Evolutionary conservation across 2,888 invertebrate genomes (phyloP).

Genomic region (Pyrrhia umbra): DNA sequence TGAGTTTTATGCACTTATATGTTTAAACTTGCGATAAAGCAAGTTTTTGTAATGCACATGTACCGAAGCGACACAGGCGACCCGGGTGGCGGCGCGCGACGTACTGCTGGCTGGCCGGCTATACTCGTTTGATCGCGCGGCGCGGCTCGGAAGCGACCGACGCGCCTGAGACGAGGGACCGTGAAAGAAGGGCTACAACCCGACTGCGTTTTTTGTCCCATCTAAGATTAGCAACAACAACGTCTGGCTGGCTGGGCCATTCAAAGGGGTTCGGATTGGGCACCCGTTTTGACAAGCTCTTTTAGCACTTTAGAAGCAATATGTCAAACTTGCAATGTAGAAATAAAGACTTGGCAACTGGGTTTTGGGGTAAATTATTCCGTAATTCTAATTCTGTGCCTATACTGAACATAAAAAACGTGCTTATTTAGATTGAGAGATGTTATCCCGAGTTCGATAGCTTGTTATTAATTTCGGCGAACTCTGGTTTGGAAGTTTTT

Average conservation of each 20-base stretch:
- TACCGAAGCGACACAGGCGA: conserved; percentile 71
- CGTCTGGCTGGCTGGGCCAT: conserved; percentile 78
- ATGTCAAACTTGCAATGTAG: conserved; percentile 7
- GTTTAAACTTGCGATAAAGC: conserved; percentile 73
- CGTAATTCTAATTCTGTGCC: conserved; percentile 17
- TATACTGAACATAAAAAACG: conserved; percentile 35
- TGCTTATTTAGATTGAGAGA: conserved; percentile 36
- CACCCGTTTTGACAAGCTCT: conserved; percentile 37
- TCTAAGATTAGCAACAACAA: conserved; percentile 84
- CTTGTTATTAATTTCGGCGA: conserved; percentile 24
- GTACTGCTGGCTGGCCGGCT: conserved; percentile 71
- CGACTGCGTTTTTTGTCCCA: conserved; percentile 84
- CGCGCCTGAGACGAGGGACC: conserved; percentile 75
- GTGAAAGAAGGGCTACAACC: conserved; percentile 84
- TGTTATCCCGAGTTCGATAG: conserved; percentile 41
- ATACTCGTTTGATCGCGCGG: conserved; percentile 59
- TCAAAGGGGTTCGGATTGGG: conserved; percentile 66
- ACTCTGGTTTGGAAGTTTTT: background rate
- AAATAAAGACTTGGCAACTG: conserved; percentile 24
- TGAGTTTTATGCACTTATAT: conserved; percentile 74
- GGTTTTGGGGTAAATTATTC: conserved; percentile 26
- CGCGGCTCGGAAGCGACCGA: conserved; percentile 67
- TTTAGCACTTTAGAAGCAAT: conserved; percentile 16
- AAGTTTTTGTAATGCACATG: conserved; percentile 69
- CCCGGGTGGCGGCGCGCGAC: conserved; percentile 77